Evolutionary conservation across 2,113 vertebrate species (phyloP).

Genomic region (Rhinopomastus cyanomelas): DNA sequence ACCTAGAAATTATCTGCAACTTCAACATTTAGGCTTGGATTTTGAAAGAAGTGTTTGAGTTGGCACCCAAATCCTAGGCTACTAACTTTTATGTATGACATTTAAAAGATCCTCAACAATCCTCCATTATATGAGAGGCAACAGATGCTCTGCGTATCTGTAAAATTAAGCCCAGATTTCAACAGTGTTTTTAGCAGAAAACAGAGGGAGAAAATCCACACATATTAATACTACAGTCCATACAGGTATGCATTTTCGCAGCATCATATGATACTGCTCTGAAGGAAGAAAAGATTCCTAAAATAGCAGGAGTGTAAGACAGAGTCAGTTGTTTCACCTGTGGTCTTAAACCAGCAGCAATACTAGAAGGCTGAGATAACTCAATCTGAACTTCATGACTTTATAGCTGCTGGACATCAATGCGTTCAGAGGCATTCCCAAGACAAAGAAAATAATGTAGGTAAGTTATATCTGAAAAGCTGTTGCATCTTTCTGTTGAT

Average conservation of each 20-base stretch:
- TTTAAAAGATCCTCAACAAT: not conserved
- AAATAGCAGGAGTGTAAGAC: not conserved
- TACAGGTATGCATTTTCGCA: not conserved
- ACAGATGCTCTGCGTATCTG: not conserved
- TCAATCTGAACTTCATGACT: not conserved
- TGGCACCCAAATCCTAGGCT: not conserved
- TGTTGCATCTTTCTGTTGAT: not conserved
- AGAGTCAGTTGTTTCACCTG: not conserved
- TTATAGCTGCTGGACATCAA: not conserved
- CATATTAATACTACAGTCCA: not conserved
- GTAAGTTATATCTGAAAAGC: not conserved
- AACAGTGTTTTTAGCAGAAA: not conserved
- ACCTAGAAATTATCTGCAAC: not conserved
- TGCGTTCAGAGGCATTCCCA: not conserved
- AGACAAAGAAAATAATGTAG: not conserved
- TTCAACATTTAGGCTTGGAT: not conserved
- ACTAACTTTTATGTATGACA: fast-evolving
- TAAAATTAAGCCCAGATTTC: not conserved
- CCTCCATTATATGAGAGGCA: not conserved
- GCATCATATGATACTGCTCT: not conserved
- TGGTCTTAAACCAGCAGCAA: not conserved
- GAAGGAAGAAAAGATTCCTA: not conserved
- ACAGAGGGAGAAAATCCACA: not conserved
- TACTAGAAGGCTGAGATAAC: not conserved
- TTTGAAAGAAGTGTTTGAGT: not conserved